phyloP scores from a whole-genome alignment of 2,113 vertebrate species.

The Nannobrachium achirus region DNA sequence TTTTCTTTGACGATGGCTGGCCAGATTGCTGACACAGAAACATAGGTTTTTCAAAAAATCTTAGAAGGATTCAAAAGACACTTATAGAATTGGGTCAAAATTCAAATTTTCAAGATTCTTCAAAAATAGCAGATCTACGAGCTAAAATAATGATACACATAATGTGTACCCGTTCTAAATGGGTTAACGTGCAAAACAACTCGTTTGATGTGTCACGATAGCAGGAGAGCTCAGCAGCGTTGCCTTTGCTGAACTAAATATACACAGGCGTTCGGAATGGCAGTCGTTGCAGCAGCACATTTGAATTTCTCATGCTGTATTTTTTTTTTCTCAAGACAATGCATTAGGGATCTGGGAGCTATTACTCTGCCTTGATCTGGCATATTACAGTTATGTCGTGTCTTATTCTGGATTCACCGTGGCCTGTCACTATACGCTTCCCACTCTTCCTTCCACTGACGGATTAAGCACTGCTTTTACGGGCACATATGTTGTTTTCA shows the following conservation, averaged over 20 bases:
- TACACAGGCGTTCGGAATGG: constrained; percentile 25
- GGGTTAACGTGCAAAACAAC: constrained; percentile 37
- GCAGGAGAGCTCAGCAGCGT: constrained; percentile 4
- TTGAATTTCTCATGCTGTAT: constrained; percentile 32
- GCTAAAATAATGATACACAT: no score
- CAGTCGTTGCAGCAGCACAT: constrained; percentile 36
- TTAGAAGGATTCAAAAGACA: no score
- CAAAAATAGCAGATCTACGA: no score
- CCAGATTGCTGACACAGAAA: no score
- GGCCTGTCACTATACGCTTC: constrained; percentile 45
- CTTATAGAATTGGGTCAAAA: no score
- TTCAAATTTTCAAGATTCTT: no score
- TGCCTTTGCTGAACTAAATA: constrained; percentile 34
- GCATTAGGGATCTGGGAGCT: constrained; percentile 46
- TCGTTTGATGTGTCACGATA: constrained; percentile 21
- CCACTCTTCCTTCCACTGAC: constrained; percentile 24
- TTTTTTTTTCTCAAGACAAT: constrained; percentile 33
- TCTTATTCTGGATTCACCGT: constrained; percentile 36
- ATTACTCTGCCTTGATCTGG: constrained; percentile 53
- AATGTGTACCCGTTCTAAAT: no score
- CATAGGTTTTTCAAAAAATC: no score
- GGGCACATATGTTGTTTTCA: constrained; percentile 33
- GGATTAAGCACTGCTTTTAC: constrained; percentile 37
- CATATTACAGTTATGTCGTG: constrained; percentile 50
- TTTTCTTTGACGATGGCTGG: no score